Evolutionary conservation across 2,797 vertebrate species (phyloP), one percentile per base, ranked within the genome.

Genomic region (Oceanodroma leucorhoa): DNA sequence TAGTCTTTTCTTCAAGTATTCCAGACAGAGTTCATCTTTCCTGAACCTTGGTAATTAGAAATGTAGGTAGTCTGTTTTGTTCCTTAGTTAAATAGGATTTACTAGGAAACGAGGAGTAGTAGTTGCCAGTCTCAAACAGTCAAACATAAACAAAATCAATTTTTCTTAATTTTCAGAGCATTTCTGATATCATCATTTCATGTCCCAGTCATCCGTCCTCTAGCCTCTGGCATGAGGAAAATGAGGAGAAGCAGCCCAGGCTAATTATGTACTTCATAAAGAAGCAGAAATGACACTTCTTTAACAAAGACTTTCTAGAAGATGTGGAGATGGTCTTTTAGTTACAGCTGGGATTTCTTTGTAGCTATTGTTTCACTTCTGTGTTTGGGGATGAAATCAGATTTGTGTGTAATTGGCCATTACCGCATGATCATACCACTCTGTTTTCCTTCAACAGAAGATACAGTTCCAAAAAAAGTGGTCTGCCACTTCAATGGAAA

Each of bases 401-500:
- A 5, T 87, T 45, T 38, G 26, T 11, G 5, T 9, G 16, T 75
- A 73, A 36, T 32, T 60, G 34, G 22, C 76, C 83, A 14, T 81
- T 18, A 12, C 58, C 2, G 2, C 5, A 2, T 43, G 15, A 62
- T 75, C 53, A 55, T 45, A 54, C 36, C 27, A 5, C 12, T 40
- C 3, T 83, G 65, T 50, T 95, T 97, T 90, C 91, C 53, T 89
- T 73, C 90, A 57, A 94, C 90, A 99, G 99, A 98, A 95, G 98
- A 99, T 53, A 98, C 98, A 9, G 94, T 98, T 67, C 95, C 98
- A 9, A 98, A 98, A 97, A 98, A 98, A 79, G 98, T 97, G 14
- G 98, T 98, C 53, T 99, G 99, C 95, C 98, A 98, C 96, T 99
- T 99, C 96, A 98, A 98, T 29, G 98, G 98, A 20, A 98, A 98